A percentile compares a stretch with the other conserved stretches of the same genome.
Conservation (phyloP, 2,113 vertebrate genomes). For the Tympanuchus pallidicinctus region DNA sequence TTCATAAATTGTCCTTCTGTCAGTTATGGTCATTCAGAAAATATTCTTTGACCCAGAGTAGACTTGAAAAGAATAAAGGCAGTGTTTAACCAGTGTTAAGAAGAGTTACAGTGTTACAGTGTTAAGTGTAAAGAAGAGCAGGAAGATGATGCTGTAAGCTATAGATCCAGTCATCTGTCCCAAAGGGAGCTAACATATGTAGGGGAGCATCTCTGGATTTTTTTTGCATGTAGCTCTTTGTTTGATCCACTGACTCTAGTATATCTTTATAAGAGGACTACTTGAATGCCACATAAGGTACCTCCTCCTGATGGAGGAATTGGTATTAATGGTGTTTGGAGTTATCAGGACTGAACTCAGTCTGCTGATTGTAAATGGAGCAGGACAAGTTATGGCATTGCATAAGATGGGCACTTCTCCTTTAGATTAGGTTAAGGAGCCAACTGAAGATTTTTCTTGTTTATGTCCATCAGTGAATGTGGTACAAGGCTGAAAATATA, state of each 20-base stretch:
- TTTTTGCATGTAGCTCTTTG: neutral
- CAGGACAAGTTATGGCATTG: fast-evolving
- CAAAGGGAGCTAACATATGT: neutral
- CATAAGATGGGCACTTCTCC: neutral
- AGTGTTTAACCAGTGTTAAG: neutral
- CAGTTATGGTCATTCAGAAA: neutral
- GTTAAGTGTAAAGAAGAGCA: neutral
- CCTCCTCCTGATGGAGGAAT: neutral
- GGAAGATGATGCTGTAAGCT: neutral
- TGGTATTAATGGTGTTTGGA: neutral
- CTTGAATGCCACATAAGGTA: neutral
- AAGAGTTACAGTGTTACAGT: neutral
- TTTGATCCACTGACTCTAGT: neutral
- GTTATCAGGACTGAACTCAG: neutral
- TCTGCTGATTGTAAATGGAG: neutral
- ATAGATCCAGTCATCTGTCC: neutral
- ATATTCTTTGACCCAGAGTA: neutral
- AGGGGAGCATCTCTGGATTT: neutral
- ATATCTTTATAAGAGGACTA: neutral
- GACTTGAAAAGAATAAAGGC: neutral
- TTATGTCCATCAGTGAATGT: neutral
- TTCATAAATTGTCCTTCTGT: neutral
- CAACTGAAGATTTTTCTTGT: neutral
- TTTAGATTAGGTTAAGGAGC: neutral
- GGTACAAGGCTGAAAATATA: neutral